A percentile compares a stretch with the other conserved stretches of the same genome.
Conservation (phyloP, 1,140 invertebrate species). For the Ditylenchus dipsaci region DNA sequence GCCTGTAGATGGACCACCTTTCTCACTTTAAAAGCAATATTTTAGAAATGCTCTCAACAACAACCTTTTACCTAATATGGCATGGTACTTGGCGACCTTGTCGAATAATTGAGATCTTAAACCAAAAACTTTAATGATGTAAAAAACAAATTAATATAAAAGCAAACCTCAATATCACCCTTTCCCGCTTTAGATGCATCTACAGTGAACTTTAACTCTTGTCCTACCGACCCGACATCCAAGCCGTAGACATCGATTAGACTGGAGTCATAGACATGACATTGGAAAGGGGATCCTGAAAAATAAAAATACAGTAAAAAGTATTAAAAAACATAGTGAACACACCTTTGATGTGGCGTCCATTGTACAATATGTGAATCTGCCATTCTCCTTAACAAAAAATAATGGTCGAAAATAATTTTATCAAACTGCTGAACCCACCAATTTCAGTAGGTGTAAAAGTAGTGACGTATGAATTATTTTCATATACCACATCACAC, state of each 20-base stretch:
- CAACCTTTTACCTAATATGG: slow-evolving; percentile 74
- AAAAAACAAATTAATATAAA: neutral
- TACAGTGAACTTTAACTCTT: slow-evolving; percentile 77
- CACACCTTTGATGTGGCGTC: neutral
- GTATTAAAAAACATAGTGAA: neutral
- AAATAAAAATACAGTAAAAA: slow-evolving; percentile 58
- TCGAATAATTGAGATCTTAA: slow-evolving; percentile 73
- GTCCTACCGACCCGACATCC: slow-evolving; percentile 72
- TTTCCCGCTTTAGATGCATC: slow-evolving; percentile 76
- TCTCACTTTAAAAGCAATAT: slow-evolving; percentile 44
- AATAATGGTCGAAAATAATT: neutral
- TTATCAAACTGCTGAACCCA: neutral
- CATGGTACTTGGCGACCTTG: slow-evolving; percentile 71
- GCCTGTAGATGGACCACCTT: slow-evolving; percentile 56
- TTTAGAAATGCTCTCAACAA: too few species aligned
- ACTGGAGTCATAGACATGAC: slow-evolving; percentile 90
- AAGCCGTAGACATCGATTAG: slow-evolving; percentile 70
- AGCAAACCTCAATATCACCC: slow-evolving; percentile 71
- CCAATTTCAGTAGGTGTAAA: slow-evolving; percentile 6
- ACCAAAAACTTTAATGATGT: slow-evolving; percentile 17
- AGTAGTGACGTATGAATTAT: neutral
- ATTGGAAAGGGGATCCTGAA: slow-evolving; percentile 89
- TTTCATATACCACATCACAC: too few species aligned
- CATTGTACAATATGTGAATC: neutral
- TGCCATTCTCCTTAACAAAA: slow-evolving; percentile 5